Conservation (phyloP, 1,140 invertebrate species). For the Saccostrea glomerata region DNA sequence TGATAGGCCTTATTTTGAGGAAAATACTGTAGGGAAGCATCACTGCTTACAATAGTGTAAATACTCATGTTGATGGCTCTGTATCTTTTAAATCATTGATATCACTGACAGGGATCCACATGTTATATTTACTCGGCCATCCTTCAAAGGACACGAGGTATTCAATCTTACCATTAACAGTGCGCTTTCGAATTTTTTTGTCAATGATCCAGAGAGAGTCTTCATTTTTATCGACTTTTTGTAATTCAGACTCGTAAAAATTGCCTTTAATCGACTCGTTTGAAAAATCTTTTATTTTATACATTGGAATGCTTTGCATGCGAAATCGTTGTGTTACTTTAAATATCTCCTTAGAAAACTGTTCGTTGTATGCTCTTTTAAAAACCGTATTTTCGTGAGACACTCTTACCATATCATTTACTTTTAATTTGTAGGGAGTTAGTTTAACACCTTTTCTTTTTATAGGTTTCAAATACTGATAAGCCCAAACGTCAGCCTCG, state of each 20-base stretch:
- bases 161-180: constrained; percentile 40
- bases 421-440: constrained; percentile 9
- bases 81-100: constrained; percentile 40
- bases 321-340: constrained; percentile 2
- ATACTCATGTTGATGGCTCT: constrained; percentile 22
- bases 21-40: constrained; percentile 35
- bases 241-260: constrained; percentile 47
- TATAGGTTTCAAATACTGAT: constrained; percentile 41
- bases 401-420: constrained; percentile 42
- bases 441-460: background rate
- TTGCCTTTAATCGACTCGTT: constrained; percentile 42
- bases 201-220: constrained; percentile 51
- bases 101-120: constrained; percentile 41
- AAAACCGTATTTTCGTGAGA: background rate
- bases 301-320: constrained; percentile 41
- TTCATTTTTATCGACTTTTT: constrained; percentile 49
- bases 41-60: constrained; percentile 43
- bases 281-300: constrained; percentile 51
- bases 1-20: constrained; percentile 45
- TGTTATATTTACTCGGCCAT: constrained; percentile 55
- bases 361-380: constrained; percentile 30
- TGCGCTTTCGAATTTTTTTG: constrained; percentile 50
- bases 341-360: constrained; percentile 46
- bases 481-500: constrained; percentile 44
- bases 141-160: constrained; percentile 54